Conservation (phyloP, 2,797 vertebrate genomes). For the Syngnathus acus region DNA sequence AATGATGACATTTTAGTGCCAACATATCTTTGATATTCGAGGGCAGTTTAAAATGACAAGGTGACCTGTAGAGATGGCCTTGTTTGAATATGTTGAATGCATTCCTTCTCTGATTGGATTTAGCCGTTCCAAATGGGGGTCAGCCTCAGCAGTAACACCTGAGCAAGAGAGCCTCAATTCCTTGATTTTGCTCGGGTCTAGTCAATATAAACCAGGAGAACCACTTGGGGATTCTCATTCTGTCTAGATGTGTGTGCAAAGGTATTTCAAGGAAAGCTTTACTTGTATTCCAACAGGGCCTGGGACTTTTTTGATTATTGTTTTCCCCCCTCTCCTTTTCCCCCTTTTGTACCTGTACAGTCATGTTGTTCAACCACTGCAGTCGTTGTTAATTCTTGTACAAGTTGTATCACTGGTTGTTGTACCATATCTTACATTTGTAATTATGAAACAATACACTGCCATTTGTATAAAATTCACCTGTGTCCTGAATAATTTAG, state of each 20-base stretch:
- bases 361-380: slow-evolving; percentile 78
- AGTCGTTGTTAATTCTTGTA: slow-evolving; percentile 77
- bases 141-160: slow-evolving; percentile 12
- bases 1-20: slow-evolving; percentile 68
- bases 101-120: slow-evolving; percentile 34
- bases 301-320: slow-evolving; percentile 27
- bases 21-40: slow-evolving; percentile 66
- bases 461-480: slow-evolving; percentile 68
- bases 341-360: slow-evolving; percentile 69
- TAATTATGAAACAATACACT: slow-evolving; percentile 85
- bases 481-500: slow-evolving; percentile 37
- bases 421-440: slow-evolving; percentile 78
- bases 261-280: slow-evolving; percentile 22
- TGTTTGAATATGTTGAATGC: slow-evolving; percentile 46
- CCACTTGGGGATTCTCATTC: slow-evolving; percentile 14
- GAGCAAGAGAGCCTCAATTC: slow-evolving; percentile 12
- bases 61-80: slow-evolving; percentile 51
- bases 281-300: slow-evolving; percentile 46
- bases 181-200: slow-evolving; percentile 15
- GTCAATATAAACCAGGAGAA: slow-evolving; percentile 17
- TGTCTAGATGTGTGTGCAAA: slow-evolving; percentile 19
- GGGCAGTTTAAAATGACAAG: slow-evolving; percentile 59
- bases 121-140: slow-evolving; percentile 8
- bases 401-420: slow-evolving; percentile 79
- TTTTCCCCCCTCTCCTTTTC: slow-evolving; percentile 6